Base-by-base conservation (phyloP, 2,797 vertebrate genomes). In the Tokudaia muenninki region DNA sequence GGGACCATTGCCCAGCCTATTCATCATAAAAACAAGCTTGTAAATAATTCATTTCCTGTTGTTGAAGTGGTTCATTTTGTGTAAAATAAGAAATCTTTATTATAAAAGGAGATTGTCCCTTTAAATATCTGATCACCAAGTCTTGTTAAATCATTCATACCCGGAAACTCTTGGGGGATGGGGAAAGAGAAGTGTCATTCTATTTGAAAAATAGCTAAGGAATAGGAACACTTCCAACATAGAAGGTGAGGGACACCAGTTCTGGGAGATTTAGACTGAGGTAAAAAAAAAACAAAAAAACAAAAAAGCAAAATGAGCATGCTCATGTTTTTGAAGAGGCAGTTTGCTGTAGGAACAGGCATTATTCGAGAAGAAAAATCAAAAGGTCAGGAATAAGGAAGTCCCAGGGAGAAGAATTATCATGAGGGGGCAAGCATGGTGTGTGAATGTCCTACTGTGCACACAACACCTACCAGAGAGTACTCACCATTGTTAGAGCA, bases 101-200 rank as follows among this genome's bases (percentile, higher is more conserved):
- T 97, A 94, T 88, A 55, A 90, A 92, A 93, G 59, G 65, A 94
- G 81, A 65, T 10, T 70, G 63, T 77, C 63, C 87, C 95, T 97
- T 96, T 96, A 95, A 97, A 80, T 95, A 96, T 47, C 34, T 67
- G 86, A 90, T 87, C 80, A 77, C 63, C 24, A 44, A 96, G 44
- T 94, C 74, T 79, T 74, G 70, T 70, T 94, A 95, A 96, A 84
- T 96, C 95, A 95, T 94, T 87, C 80, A 91, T 65, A 94, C 47
- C 26, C 21, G 91, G 78, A 92, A 88, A 89, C 91, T 91, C 78
- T 55, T 77, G 34, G 44, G 44, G 82, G 29, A 26, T 70, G 94
- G 59, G 92, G 44, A 88, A 91, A 78, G 77, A 50, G 47, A 96
- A 92, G 63, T 94, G 37, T 83, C 79, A 91, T 74, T 22, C 55